Evolutionary conservation across 2,888 invertebrate species (phyloP).

Genomic region (Disparrhopalites patrizii): DNA sequence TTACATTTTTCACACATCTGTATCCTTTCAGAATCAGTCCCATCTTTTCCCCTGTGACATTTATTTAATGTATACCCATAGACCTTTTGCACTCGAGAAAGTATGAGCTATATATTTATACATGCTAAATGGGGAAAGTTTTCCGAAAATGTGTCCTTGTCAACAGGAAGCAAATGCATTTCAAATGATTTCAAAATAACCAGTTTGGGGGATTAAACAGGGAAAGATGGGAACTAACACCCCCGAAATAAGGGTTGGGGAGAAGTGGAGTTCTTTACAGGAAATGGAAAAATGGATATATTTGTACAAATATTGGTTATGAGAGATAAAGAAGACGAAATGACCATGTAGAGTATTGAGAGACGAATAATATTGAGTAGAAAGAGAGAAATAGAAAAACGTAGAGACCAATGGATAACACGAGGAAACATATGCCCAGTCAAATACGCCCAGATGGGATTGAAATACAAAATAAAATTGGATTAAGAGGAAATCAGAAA

Average conservation of each 20-base stretch:
- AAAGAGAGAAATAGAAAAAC: neutral
- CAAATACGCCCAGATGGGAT: too few species aligned
- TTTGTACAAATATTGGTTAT: neutral
- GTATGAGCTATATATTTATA: neutral
- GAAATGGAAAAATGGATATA: neutral
- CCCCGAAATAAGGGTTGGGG: too few species aligned
- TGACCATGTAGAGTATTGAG: too few species aligned
- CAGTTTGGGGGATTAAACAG: neutral
- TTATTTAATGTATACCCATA: neutral
- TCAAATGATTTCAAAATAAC: neutral
- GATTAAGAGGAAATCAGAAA: neutral
- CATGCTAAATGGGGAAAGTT: constrained; percentile 4
- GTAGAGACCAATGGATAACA: too few species aligned
- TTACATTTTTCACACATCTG: too few species aligned
- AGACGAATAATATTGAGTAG: too few species aligned
- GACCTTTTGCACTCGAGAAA: neutral
- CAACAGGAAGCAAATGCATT: neutral
- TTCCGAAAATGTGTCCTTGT: neutral
- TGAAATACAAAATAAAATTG: too few species aligned
- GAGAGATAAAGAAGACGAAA: too few species aligned
- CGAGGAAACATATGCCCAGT: too few species aligned
- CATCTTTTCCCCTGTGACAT: too few species aligned
- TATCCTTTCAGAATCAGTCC: too few species aligned
- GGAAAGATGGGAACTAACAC: too few species aligned
- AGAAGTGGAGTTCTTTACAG: neutral